Percentiles rank a stretch among this genome's conserved stretches.
Evolutionary conservation across 37 sponge, comb jelly and placozoan genomes (phyloP).

Genomic region (Theonella swinhoei): DNA sequence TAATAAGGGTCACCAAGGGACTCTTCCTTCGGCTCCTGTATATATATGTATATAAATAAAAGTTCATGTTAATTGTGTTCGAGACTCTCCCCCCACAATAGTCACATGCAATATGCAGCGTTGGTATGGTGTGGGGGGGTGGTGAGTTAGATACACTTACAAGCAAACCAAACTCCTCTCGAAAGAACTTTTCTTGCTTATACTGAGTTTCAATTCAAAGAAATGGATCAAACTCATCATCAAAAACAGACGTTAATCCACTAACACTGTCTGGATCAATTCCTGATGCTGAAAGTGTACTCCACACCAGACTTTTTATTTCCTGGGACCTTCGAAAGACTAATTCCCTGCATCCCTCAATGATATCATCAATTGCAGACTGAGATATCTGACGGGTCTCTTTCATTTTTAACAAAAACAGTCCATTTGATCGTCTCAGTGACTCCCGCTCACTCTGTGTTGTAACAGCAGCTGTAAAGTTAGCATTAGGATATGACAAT

Average conservation of each 20-base stretch:
- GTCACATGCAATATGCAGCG: background rate
- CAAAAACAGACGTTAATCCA: slow-evolving; percentile 1
- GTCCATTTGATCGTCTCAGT: slow-evolving; percentile 8
- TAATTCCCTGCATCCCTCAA: slow-evolving; percentile 6
- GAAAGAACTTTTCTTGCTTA: slow-evolving; percentile 23
- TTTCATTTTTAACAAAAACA: slow-evolving; percentile 39
- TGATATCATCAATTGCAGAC: slow-evolving; percentile 32
- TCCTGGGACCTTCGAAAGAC: background rate
- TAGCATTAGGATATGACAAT: no score
- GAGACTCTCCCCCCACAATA: no score
- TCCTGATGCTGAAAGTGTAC: slow-evolving; percentile 11
- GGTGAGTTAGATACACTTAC: background rate
- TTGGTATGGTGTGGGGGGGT: background rate
- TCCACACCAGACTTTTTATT: background rate
- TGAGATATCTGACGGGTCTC: slow-evolving; percentile 26
- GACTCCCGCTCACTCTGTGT: background rate
- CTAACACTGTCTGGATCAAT: background rate
- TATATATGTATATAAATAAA: background rate
- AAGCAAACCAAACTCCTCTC: background rate
- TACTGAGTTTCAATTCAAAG: slow-evolving; percentile 14
- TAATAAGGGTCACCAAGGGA: slow-evolving; percentile 28
- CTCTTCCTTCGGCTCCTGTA: slow-evolving; percentile 40
- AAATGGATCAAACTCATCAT: slow-evolving; percentile 10
- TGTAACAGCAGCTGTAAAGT: no score
- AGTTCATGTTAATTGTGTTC: no score